Base-by-base conservation (phyloP, 2,888 invertebrate genomes). In the Meiosimyza decipiens region DNA sequence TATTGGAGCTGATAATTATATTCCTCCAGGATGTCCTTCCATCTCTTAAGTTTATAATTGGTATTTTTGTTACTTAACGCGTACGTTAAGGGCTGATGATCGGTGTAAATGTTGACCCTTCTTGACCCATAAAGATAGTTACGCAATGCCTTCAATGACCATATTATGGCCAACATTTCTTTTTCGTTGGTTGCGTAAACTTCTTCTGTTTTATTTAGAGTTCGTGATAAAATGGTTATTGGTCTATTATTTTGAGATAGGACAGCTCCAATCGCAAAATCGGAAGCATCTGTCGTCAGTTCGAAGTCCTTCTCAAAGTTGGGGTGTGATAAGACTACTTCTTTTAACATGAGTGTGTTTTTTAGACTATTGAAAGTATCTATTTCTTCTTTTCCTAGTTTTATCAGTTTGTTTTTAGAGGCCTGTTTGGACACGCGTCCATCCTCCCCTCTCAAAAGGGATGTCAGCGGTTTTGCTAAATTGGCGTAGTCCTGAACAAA, bases 11-110 rank as follows among this genome's bases (percentile, higher is more conserved):
- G 64, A 16, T 74, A 59, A 33, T 74, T 71, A 28, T 74, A 72
- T 28, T 74, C 73, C 47, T 76, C 72, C 0, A 72, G 40, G 11
- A 70, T 71, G 6, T 55, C 54, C 47, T 75, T 73, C 74, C 73
- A 72, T 57, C 71, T 33, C 40, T 76, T 76, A 15, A 74, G 49
- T n/a, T 72, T 71, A 16, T 51, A 68, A 22, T 75, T 73, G 5
- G 16, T 65, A n/a, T 75, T 75, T 47, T 68, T 75, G 18, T 60
- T 69, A 22, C 68, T 68, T 6, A 74, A 52, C 1, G 64, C 64
- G 50, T 64, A 40, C 2, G 64, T 64, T 1, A 22, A 22, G 22
- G 22, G 22, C 22, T 22, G 22, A 22, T 22, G 22, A 22, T 22
- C 22, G 3, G 22, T 22, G 3, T 22, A 22, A 22, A 22, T 22